phyloP scores from a whole-genome alignment of 92 coral and sea anemone species.

The Zoanthus gigantus region DNA sequence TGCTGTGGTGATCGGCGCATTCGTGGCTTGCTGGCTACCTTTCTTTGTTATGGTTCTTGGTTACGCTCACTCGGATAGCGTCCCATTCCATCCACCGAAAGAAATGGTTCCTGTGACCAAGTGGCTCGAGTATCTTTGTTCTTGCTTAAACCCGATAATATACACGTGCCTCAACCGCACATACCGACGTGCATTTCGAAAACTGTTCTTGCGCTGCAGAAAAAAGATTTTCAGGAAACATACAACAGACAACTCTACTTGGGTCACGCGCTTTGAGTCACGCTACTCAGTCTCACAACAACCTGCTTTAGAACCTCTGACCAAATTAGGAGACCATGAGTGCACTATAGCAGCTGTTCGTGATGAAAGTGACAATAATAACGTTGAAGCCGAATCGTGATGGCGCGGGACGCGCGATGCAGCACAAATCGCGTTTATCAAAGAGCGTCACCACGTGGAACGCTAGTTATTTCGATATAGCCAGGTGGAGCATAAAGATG shows the following conservation, averaged over 20 bases:
- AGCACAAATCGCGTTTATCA: too few species aligned
- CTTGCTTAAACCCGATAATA: conserved; percentile 92
- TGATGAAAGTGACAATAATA: conserved; percentile 6
- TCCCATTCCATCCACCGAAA: conserved; percentile 13
- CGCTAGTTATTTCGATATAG: too few species aligned
- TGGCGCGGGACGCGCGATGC: not conserved
- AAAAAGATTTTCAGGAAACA: conserved; percentile 68
- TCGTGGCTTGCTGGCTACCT: conserved; percentile 86
- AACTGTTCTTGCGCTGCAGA: conserved; percentile 83
- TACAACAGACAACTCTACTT: conserved; percentile 58
- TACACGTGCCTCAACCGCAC: conserved; percentile 97
- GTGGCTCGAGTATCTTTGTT: conserved; percentile 90
- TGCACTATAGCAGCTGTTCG: not conserved
- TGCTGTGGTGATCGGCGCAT: conserved; percentile 94
- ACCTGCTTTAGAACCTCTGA: conserved; percentile 42
- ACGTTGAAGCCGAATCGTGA: not conserved
- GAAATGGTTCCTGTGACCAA: conserved; percentile 65
- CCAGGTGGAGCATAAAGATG: too few species aligned
- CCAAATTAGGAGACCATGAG: not conserved
- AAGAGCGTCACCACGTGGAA: too few species aligned
- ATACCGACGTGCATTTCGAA: conserved; percentile 83
- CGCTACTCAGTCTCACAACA: conserved; percentile 61
- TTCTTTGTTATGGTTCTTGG: conserved; percentile 76
- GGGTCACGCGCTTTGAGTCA: conserved; percentile 63
- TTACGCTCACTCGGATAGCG: conserved; percentile 56